Percentiles rank a stretch among this genome's conserved stretches.
phyloP scores from a whole-genome alignment of 2,888 invertebrate genomes.

The Drosophila tanythrix region DNA sequence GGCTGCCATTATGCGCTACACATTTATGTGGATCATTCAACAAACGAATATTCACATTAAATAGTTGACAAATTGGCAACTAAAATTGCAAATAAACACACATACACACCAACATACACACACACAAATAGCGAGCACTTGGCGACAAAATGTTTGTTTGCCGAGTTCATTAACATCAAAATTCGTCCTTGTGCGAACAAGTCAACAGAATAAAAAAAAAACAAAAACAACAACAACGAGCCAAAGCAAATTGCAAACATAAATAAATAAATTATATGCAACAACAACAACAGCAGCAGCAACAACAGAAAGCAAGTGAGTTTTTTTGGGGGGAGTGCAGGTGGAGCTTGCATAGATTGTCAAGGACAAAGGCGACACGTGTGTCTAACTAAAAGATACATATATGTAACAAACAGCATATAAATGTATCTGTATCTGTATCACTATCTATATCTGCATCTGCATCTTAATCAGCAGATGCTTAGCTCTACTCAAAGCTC shows the following conservation, averaged over 20 bases:
- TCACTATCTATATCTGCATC: neutral
- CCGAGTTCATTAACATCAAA: conserved; percentile 76
- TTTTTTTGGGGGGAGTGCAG: conserved; percentile 7
- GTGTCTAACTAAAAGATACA: conserved; percentile 15
- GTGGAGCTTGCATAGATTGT: conserved; percentile 32
- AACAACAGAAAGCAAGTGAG: conserved; percentile 29
- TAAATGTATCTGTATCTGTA: conserved; percentile 10
- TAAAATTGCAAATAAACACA: conserved; percentile 50
- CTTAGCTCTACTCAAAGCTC: conserved; percentile 22
- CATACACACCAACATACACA: conserved; percentile 24
- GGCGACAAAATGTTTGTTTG: conserved; percentile 66
- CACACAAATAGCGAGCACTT: conserved; percentile 54
- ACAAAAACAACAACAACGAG: conserved; percentile 21
- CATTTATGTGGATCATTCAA: conserved; percentile 51
- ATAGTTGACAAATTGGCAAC: conserved; percentile 67
- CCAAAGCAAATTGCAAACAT: conserved; percentile 64
- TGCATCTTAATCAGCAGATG: neutral
- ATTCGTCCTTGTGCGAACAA: conserved; percentile 63
- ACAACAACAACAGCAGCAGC: conserved; percentile 32
- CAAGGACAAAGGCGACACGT: conserved; percentile 54
- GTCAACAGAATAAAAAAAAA: conserved; percentile 32
- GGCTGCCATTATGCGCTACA: conserved; percentile 65
- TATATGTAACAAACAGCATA: neutral
- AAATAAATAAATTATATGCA: conserved; percentile 67
- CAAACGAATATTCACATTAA: conserved; percentile 56